Evolutionary conservation across 1,140 invertebrate species (phyloP), one percentile per base, ranked within the genome.

Genomic region (Whitmania pigra): DNA sequence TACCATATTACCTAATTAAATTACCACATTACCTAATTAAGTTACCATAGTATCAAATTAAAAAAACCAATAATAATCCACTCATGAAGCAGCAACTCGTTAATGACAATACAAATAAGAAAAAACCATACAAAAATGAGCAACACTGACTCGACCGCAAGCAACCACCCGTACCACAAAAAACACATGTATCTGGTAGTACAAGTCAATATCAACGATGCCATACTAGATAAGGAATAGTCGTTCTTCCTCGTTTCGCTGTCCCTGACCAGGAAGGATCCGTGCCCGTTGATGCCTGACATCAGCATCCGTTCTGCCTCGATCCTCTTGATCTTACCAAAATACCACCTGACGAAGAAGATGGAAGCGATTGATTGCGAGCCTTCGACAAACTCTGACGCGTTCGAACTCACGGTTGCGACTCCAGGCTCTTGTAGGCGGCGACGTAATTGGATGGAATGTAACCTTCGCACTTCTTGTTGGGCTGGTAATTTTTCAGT

Each of bases 401-500:
- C 43, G 15, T 11, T 49, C 9, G 13, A 49, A 78, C 80, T 95
- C 88, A 99, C 93, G 94, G 93, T 87, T 99, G 94, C 77, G 96
- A 94, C 86, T 99, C 95, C 79, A 99, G 96, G 74, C 94, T 97
- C 84, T 97, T 94, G 78, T 98, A 84, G 83, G 94, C 94, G 76
- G 95, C 96, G 74, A 99, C 94, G 88, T 98, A 99, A 84, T 99
- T 98, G 71, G 93, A 97, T 77, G 96, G 96, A 83, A 99, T 98
- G 85, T 97, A 99, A 73, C 96, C 96, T 84, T 96, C 92, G 82
- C 93, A 89, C 81, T 40, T 60, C 13, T 54, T 27, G 13, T 22
- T 55, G 22, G n/a, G 25, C 25, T 63, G 54, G 13, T 49, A 93
- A 77, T 91, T 87, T 85, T 94, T 92, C 83, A 92, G 95, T 77